Base-by-base conservation (phyloP, 2,797 vertebrate species). In the Acipenser ruthenus region DNA sequence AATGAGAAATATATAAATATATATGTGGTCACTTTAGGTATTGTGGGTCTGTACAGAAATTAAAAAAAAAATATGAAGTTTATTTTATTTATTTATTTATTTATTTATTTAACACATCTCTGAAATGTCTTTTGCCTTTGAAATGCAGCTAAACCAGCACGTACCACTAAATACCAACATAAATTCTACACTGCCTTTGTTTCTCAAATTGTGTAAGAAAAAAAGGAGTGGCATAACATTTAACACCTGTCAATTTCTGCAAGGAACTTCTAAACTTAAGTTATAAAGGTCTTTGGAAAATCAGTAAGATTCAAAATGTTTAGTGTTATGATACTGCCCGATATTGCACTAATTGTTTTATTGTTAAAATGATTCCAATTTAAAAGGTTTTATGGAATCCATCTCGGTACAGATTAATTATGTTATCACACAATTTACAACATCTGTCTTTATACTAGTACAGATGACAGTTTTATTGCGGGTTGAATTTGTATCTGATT, bases 401-500 rank as follows among this genome's bases (percentile, higher is more conserved):
- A 84, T 90, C 82, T 87, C 86, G 84, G 90, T 89, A 89, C 82
- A 82, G 85, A 89, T 91, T 91, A 91, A 91, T 91, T 90, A 90
- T 90, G 89, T 91, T 91, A 91, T 91, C 89, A 88, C 85, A 89
- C 90, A 90, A 91, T 87, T 90, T 82, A 87, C 86, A 91, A 90
- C 90, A 91, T 91, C 89, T 90, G 90, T 91, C 90, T 91, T 91
- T 90, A 92, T 91, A 89, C 83, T 80, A 78, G 83, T 85, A 87
- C 89, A 89, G 89, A 88, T 91, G 90, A 88, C 88, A 91, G 89
- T 91, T 93, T 93, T 93, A 93, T 93, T 93, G 89, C 89, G 86
- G 87, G 86, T 84, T 86, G 83, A 83, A 85, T 86, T 90, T 90
- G 84, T 88, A 80, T 87, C 84, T 85, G 83, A 85, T 86, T 90